These are phyloP conservation scores for Serilophus lunatus DNA, from an alignment of 2,113 vertebrate species.

Conservation along the genomic window DNA sequence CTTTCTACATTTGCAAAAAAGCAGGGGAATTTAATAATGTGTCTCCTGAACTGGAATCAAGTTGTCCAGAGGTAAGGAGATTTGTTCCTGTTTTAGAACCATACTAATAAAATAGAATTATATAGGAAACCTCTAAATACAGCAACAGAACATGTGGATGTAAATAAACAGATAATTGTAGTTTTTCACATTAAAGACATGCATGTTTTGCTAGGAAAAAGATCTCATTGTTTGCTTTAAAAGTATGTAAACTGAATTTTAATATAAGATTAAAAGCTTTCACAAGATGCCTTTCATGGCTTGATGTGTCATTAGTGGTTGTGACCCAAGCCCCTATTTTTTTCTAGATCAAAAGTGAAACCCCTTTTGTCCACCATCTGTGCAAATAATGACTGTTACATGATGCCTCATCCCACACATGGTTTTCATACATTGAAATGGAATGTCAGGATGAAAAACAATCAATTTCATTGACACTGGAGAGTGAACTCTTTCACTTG, in stretches of 20 bases:
- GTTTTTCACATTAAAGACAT: neutral
- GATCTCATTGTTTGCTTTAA: neutral
- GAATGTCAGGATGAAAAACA: slow-evolving; percentile 28
- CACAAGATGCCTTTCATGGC: neutral
- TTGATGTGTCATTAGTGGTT: neutral
- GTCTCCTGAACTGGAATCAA: slow-evolving; percentile 55
- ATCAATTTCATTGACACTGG: neutral
- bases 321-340: slow-evolving; percentile 21
- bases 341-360: slow-evolving; percentile 56
- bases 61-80: slow-evolving; percentile 81
- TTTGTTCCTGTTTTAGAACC: neutral
- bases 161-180: neutral
- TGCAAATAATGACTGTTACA: slow-evolving; percentile 67
- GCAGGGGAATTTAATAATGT: slow-evolving; percentile 53
- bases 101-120: neutral
- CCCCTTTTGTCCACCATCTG: slow-evolving; percentile 66
- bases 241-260: neutral
- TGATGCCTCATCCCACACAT: neutral
- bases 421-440: slow-evolving; percentile 29
- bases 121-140: neutral
- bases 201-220: neutral
- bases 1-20: slow-evolving; percentile 81
- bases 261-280: neutral
- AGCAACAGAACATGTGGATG: neutral
- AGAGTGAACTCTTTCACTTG: neutral